phyloP scores from a whole-genome alignment of 2,888 invertebrate genomes.

The Clivina fossor region DNA sequence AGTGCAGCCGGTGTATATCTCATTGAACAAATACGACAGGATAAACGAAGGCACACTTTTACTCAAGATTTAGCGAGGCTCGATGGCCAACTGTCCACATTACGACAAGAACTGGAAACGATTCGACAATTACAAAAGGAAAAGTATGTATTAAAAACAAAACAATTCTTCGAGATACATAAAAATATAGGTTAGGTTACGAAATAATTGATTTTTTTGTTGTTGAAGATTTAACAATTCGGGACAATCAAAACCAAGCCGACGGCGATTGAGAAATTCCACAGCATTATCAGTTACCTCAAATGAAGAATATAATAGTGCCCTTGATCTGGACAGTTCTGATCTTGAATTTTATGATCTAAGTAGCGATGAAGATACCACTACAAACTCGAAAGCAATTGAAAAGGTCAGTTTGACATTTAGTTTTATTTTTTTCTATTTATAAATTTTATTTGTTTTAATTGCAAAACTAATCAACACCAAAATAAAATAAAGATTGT shows the following conservation, averaged over 20 bases:
- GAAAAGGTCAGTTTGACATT: constrained; percentile 24
- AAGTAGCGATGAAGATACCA: constrained; percentile 47
- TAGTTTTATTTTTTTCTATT: no score
- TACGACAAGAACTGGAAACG: constrained; percentile 47
- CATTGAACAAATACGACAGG: constrained; percentile 49
- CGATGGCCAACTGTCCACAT: constrained; percentile 46
- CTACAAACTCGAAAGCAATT: constrained; percentile 38
- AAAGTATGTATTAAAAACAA: constrained; percentile 33
- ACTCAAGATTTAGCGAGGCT: constrained; percentile 49
- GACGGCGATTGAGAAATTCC: constrained; percentile 10
- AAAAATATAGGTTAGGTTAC: constrained; percentile 27
- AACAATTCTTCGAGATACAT: constrained; percentile 8
- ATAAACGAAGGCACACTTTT: constrained; percentile 47
- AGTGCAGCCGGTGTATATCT: constrained; percentile 50
- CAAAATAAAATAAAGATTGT: no score
- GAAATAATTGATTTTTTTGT: background rate
- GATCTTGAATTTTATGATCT: constrained; percentile 53
- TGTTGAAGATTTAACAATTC: constrained; percentile 30
- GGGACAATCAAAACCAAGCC: constrained; percentile 26
- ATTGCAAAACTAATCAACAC: no score
- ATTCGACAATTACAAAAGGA: constrained; percentile 44
- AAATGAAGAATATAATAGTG: constrained; percentile 47
- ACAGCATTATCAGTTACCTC: constrained; percentile 37
- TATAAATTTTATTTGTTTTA: no score
- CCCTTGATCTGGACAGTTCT: constrained; percentile 48